Evolutionary conservation across 1,140 invertebrate species (phyloP), one percentile per base, ranked within the genome.

Genomic region (Leptopilina clavipes): DNA sequence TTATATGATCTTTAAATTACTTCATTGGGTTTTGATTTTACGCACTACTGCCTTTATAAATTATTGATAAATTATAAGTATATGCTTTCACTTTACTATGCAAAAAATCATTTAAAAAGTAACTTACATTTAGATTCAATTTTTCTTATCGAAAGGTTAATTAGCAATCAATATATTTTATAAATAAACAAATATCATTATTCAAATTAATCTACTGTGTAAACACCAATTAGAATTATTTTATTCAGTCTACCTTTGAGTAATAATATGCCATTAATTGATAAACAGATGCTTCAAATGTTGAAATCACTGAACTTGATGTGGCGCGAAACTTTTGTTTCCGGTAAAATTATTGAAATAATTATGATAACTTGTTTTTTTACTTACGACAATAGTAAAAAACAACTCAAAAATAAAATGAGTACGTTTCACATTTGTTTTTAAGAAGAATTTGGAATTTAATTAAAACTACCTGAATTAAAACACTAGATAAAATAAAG

Each of bases 401-500:
- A 6, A 52, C 14, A 52, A 17, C 17, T 52, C 5, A 9, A 40
- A 40, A 40, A 17, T 52, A n/a, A 17, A 17, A 5, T 52, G n/a
- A 17, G 3, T 52, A 17, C 5, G 14, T 17, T 8, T 8, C 3
- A 6, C 48, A 52, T n/a, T 52, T 14, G 3, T n/a, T 8, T 52
- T 52, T 52, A 17, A 52, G n/a, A n/a, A n/a, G n/a, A n/a, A n/a
- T n/a, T n/a, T n/a, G n/a, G n/a, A 17, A 17, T 3, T 17, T 2
- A 17, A 1, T 17, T 52, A n/a, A 8, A 52, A 52, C 0, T 52
- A n/a, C n/a, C n/a, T n/a, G n/a, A 71, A 48, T 43, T 17, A 45
- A 75, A 3, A 40, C 25, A 11, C 0, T 71, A 44, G 40, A 74
- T n/a, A 54, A 71, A 31, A 71, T 8, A 6, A 52, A 52, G 54